Percentiles rank a stretch among this genome's conserved stretches.
These are phyloP conservation scores for Apantesis nais DNA, from an alignment of 2,888 invertebrate species.

Conservation along the genomic window DNA sequence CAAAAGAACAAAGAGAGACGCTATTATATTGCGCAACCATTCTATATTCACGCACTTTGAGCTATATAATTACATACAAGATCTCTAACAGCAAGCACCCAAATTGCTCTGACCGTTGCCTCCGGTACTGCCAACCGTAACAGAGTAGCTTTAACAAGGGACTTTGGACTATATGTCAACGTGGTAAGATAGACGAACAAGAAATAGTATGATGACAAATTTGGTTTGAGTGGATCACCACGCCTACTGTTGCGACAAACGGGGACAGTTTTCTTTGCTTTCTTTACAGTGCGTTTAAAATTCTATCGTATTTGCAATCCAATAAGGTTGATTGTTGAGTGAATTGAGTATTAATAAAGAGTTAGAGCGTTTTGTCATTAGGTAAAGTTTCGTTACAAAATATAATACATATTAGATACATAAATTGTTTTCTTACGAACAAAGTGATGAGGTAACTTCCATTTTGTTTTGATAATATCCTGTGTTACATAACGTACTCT, in stretches of 20 bases:
- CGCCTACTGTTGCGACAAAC: conserved; percentile 80
- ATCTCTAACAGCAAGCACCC: conserved; percentile 49
- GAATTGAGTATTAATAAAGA: not conserved
- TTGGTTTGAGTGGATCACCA: conserved; percentile 63
- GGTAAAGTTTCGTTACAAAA: conserved; percentile 43
- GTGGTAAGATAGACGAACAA: not conserved
- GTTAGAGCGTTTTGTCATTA: conserved; percentile 37
- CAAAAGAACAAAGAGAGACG: conserved; percentile 74
- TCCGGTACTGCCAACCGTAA: conserved; percentile 28
- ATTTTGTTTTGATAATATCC: conserved; percentile 39
- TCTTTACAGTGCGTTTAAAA: conserved; percentile 17
- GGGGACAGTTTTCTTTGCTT: conserved; percentile 73
- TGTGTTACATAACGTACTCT: conserved; percentile 19
- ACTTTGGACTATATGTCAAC: conserved; percentile 17
- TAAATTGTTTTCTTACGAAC: conserved; percentile 43
- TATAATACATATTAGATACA: conserved; percentile 38
- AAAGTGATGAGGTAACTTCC: conserved; percentile 41
- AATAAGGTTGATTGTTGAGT: conserved; percentile 31
- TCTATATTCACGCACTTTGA: conserved; percentile 51
- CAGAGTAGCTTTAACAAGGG: conserved; percentile 6
- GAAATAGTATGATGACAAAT: conserved; percentile 25
- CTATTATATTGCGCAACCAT: conserved; percentile 75
- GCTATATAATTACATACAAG: conserved; percentile 51
- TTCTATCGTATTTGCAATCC: conserved; percentile 7
- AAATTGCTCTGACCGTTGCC: conserved; percentile 49